Evolutionary conservation across 2,113 vertebrate genomes (phyloP).

Genomic region (Camelus bactrianus): DNA sequence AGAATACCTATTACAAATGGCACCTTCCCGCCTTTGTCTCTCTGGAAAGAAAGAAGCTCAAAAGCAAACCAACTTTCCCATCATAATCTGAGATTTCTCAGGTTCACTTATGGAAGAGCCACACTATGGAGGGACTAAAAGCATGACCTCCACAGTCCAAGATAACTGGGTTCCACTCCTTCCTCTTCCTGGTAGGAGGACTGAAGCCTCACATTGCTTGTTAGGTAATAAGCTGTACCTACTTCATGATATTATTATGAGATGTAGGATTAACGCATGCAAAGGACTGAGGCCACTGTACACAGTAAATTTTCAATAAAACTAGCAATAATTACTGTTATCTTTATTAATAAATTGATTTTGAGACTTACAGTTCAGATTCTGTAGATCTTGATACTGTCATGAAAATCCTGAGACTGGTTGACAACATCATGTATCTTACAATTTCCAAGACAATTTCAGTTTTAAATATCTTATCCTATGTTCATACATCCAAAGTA

Average conservation of each 20-base stretch:
- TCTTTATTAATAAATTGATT: background rate
- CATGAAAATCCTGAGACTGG: background rate
- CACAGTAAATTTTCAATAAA: background rate
- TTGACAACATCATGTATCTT: background rate
- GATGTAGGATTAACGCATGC: background rate
- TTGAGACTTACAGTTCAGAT: background rate
- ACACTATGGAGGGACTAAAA: accelerated
- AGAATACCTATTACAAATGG: background rate
- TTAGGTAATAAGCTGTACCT: background rate
- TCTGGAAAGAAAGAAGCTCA: background rate
- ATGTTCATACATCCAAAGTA: background rate
- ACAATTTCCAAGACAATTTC: background rate
- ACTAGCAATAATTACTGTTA: background rate
- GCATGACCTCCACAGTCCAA: background rate
- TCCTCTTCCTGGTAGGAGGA: background rate
- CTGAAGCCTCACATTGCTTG: background rate
- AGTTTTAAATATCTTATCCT: background rate
- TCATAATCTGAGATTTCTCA: background rate
- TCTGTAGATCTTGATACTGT: background rate
- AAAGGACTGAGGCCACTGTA: background rate
- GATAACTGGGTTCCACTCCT: background rate
- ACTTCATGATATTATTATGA: background rate
- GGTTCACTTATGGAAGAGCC: background rate
- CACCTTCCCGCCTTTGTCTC: background rate
- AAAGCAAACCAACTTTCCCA: background rate